These are phyloP conservation scores for Myotis brandtii DNA, from an alignment of 2,113 vertebrate genomes.

Conservation along the genomic window DNA sequence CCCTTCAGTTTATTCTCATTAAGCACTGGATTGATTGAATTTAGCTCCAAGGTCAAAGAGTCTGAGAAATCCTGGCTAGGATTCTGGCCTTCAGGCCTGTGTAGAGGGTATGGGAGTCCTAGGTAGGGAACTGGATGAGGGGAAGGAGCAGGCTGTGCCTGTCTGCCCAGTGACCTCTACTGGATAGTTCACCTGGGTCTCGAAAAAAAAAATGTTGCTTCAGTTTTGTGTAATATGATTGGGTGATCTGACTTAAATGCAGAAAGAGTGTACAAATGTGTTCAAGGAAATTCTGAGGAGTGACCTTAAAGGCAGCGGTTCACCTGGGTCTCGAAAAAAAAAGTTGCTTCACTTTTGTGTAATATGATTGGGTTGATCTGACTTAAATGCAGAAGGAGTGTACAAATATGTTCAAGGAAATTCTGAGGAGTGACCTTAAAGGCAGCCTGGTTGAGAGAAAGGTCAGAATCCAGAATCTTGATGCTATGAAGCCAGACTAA, in stretches of 20 bases:
- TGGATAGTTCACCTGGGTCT: not conserved
- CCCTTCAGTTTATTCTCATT: not conserved
- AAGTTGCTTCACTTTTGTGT: not conserved
- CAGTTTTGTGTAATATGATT: not conserved
- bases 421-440: not conserved
- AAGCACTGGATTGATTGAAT: not conserved
- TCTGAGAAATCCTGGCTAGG: not conserved
- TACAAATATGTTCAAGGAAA: not conserved
- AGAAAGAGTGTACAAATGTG: not conserved
- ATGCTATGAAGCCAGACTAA: not conserved
- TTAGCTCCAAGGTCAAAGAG: not conserved
- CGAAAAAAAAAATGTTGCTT: conserved; percentile 5
- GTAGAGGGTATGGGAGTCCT: not conserved
- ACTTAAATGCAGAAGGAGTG: not conserved
- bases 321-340: not conserved
- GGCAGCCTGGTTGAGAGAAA: not conserved
- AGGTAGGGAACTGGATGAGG: not conserved
- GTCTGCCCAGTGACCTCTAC: not conserved
- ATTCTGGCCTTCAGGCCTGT: not conserved
- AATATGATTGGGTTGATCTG: not conserved
- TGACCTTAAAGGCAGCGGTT: not conserved
- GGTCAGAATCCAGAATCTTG: not conserved
- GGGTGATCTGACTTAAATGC: not conserved
- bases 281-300: not conserved
- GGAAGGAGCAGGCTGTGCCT: not conserved